These are phyloP conservation scores for Diarsia brunnea DNA, from an alignment of 2,888 invertebrate genomes.

Conservation along the genomic window DNA sequence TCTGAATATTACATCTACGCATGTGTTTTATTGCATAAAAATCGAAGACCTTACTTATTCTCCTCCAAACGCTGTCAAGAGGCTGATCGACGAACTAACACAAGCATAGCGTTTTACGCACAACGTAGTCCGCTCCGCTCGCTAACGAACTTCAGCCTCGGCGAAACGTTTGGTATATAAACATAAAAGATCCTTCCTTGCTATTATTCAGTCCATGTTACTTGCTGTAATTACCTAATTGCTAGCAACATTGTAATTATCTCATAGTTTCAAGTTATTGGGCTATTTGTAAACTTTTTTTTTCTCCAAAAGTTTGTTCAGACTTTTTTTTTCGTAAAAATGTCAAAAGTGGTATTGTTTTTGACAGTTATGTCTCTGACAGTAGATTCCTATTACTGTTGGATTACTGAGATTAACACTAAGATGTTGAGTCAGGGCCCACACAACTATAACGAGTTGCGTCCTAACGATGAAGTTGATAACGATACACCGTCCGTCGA, in stretches of 20 bases:
- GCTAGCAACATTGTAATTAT: not conserved
- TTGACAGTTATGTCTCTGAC: not conserved
- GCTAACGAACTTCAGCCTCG: conserved; percentile 25
- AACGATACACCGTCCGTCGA: conserved; percentile 21
- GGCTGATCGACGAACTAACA: not conserved
- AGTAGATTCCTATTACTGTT: conserved; percentile 40
- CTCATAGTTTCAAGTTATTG: not conserved
- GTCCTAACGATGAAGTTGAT: conserved; percentile 21
- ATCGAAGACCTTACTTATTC: not conserved
- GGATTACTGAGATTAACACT: conserved; percentile 64
- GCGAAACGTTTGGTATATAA: conserved; percentile 49
- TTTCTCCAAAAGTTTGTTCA: not conserved
- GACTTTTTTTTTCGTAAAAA: conserved; percentile 4
- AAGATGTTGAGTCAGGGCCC: conserved; percentile 31
- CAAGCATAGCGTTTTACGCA: conserved; percentile 27
- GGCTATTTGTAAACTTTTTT: too few relatives aligned
- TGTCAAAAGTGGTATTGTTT: conserved; percentile 47
- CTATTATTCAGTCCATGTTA: conserved; percentile 46
- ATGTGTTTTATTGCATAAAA: not conserved
- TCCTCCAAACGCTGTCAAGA: not conserved
- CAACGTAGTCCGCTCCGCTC: conserved; percentile 30
- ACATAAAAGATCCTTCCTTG: conserved; percentile 51
- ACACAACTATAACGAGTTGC: not conserved
- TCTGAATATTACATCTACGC: not conserved
- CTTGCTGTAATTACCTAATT: conserved; percentile 45